Evolutionary conservation across 2,888 invertebrate genomes (phyloP).

Genomic region (Therioaphis trifolii): DNA sequence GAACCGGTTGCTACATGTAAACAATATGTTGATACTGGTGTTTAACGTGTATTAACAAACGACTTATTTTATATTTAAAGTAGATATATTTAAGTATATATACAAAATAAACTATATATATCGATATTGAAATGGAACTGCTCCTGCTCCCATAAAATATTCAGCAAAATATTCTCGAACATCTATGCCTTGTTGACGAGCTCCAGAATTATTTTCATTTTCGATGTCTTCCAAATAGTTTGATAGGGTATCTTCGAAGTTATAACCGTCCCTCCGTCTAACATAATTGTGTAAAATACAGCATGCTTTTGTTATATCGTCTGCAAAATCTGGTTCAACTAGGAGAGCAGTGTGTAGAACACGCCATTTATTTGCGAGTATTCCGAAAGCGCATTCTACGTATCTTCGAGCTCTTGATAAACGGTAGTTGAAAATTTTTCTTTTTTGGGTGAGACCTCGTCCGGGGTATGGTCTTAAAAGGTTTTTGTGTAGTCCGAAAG

Average conservation of each 20-base stretch:
- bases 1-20: too few relatives aligned
- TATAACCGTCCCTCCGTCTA: neutral
- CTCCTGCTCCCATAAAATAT: slow-evolving; percentile 66
- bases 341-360: neutral
- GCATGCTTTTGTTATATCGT: neutral
- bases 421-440: slow-evolving; percentile 66
- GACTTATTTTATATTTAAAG: too few relatives aligned
- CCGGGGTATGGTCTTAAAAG: slow-evolving; percentile 65
- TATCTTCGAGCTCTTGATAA: slow-evolving; percentile 64
- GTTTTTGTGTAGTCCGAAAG: slow-evolving; percentile 65
- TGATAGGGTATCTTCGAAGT: neutral
- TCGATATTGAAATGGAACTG: slow-evolving; percentile 17
- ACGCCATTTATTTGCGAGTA: slow-evolving; percentile 63
- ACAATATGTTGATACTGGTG: too few relatives aligned
- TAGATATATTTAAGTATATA: too few relatives aligned
- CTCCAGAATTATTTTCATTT: neutral
- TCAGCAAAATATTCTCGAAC: slow-evolving; percentile 63
- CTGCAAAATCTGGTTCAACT: slow-evolving; percentile 13
- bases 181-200: neutral
- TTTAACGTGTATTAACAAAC: too few relatives aligned
- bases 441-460: slow-evolving; percentile 63
- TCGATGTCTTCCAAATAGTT: neutral
- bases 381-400: slow-evolving; percentile 66
- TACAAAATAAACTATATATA: neutral
- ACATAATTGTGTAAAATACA: slow-evolving; percentile 25